Conservation (phyloP, 2,113 vertebrate genomes). For the Bolborhynchus lineola region DNA sequence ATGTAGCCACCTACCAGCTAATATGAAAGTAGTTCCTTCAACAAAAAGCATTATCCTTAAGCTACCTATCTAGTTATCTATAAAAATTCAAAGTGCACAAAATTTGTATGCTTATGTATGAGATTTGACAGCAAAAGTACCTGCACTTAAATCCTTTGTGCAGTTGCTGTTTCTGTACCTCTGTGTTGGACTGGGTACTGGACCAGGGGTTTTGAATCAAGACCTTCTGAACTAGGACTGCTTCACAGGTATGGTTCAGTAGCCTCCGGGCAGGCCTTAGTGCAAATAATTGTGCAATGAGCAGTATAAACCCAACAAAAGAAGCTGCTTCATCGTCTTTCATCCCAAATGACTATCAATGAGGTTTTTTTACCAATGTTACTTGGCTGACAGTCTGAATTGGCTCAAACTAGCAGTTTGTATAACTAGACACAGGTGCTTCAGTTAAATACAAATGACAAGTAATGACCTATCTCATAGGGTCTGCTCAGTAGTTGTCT, state of each 20-base stretch:
- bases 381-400: not conserved
- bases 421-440: not conserved
- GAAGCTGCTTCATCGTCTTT: not conserved
- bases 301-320: not conserved
- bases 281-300: fast-evolving
- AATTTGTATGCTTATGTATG: not conserved
- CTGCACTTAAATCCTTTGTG: not conserved
- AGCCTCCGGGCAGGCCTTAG: not conserved
- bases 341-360: not conserved
- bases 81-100: not conserved
- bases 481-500: not conserved
- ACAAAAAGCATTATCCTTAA: not conserved
- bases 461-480: not conserved
- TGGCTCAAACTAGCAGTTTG: not conserved
- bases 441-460: not conserved
- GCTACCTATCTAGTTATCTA: not conserved
- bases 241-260: not conserved
- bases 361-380: fast-evolving
- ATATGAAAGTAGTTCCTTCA: not conserved
- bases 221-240: not conserved
- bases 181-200: not conserved
- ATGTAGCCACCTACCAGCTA: not conserved
- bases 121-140: not conserved
- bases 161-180: not conserved
- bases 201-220: not conserved